Evolutionary conservation across 2,888 invertebrate genomes (phyloP), one percentile per base, ranked within the genome.

Genomic region (Melinaea marsaeus): DNA sequence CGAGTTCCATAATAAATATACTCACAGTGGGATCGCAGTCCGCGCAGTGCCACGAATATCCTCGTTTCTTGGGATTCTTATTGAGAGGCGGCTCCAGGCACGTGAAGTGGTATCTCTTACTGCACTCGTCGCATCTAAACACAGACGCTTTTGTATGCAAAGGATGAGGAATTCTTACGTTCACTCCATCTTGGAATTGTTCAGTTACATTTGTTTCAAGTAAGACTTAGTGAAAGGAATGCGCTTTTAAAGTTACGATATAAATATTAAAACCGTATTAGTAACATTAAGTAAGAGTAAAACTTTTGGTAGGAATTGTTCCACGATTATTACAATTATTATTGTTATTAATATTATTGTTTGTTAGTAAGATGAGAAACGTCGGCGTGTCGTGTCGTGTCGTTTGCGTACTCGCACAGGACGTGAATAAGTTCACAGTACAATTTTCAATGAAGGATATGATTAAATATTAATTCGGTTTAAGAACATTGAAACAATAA

Each of bases 1-100:
- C 22, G 22, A 22, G 2, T 37, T 37, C 7, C 2, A 5, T 2
- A 37, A 11, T 9, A 42, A 42, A 9, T 9, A 42, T 58, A 92
- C 93, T 92, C 83, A 95, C 97, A 75, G 96, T 96, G 65, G 96
- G 96, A 91, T 98, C 98, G 92, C 98, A 98, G 83, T 97, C 97
- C 59, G 97, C 97, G 86, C 98, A 98, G 85, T 97, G 97, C 98
- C 98, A 98, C 13, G 96, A 96, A 82, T 98, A 98, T 45, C 98
- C 98, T 61, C 97, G 94, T 76, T 95, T 95, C 91, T 98, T 98
- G 1, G 98, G 98, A 65, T 97, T 95, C 84, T 97, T 97, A 85
- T 97, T 98, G 13, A 97, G 92, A 13, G 98, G 98, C 58, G 98
- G 98, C 84, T 97, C 96, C 75, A 98, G 91, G 84, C 98, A 98